A percentile compares a stretch with the other conserved stretches of the same genome.
phyloP scores from a whole-genome alignment of 2,797 vertebrate species.

The Squalus acanthias region DNA sequence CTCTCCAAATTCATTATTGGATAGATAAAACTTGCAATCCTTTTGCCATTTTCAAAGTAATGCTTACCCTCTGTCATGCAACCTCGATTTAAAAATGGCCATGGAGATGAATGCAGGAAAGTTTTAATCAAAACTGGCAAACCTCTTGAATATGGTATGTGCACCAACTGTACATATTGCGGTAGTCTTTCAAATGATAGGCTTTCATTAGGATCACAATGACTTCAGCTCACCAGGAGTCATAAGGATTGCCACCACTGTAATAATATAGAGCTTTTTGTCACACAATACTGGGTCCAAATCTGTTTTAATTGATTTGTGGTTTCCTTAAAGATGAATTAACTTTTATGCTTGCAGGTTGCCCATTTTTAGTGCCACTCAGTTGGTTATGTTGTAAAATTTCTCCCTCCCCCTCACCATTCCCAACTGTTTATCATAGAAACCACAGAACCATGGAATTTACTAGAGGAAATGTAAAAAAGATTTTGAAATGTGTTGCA shows the following conservation, averaged over 20 bases:
- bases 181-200: not conserved
- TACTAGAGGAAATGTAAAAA: not conserved
- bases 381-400: not conserved
- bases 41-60: not conserved
- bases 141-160: not conserved
- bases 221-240: too few species aligned
- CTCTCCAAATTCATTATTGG: not conserved
- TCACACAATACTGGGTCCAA: not conserved
- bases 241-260: not conserved
- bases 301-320: not conserved
- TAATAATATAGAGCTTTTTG: not conserved
- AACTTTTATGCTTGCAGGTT: not conserved
- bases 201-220: not conserved
- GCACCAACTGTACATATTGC: not conserved
- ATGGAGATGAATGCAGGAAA: not conserved
- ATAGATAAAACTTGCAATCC: not conserved
- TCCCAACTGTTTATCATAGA: not conserved
- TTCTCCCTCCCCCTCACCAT: not conserved
- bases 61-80: not conserved
- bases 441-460: not conserved
- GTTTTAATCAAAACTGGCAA: not conserved
- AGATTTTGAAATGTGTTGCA: not conserved
- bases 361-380: too few species aligned
- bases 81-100: not conserved
- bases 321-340: not conserved